A percentile compares a stretch with the other conserved stretches of the same genome.
Conservation (phyloP, 2,888 invertebrate genomes). For the Sminthurinus aureus region DNA sequence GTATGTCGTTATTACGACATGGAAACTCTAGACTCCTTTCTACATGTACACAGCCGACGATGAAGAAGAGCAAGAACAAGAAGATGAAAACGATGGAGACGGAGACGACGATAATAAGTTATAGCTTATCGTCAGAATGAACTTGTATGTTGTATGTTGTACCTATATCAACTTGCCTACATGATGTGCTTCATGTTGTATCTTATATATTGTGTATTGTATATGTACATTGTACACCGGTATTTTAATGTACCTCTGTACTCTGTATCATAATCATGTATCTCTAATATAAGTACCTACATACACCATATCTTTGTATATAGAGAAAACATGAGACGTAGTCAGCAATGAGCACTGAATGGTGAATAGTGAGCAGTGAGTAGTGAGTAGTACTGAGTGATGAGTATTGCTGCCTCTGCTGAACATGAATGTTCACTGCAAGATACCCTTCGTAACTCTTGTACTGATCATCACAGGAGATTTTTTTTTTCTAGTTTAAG, state of each 20-base stretch:
- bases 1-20: not conserved
- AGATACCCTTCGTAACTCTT: constrained; percentile 13
- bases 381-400: not conserved
- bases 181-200: no score
- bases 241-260: not conserved
- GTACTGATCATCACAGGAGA: constrained; percentile 24
- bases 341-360: not conserved
- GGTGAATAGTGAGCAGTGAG: not conserved
- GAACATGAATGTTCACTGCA: not conserved
- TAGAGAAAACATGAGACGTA: no score
- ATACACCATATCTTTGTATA: no score
- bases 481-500: constrained; percentile 48
- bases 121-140: not conserved
- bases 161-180: not conserved
- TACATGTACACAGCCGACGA: no score
- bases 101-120: not conserved
- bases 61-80: no score
- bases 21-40: not conserved
- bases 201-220: no score
- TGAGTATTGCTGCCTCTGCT: not conserved
- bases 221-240: not conserved
- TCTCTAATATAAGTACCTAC: no score
- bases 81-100: not conserved
- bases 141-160: not conserved
- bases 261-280: no score